Base-by-base conservation (phyloP, 2,888 invertebrate genomes). In the Pollenia labialis region DNA sequence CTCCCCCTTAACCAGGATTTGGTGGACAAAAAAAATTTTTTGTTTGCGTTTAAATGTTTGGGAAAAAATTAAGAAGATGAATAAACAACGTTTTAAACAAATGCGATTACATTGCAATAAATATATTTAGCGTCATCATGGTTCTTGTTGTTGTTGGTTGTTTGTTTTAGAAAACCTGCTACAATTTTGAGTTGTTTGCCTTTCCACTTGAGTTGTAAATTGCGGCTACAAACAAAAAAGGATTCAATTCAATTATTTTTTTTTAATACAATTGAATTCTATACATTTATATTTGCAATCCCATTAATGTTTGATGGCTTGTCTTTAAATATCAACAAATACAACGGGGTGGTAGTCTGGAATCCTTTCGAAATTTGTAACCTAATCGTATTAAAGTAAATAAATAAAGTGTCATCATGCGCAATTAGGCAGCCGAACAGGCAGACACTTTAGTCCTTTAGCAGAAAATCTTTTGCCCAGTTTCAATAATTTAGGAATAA, bases 21-120 rank as follows among this genome's bases (percentile, higher is more conserved):
- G 48, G 80, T 18, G 10, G 48, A 76, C 52, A 54, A 64, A 64
- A n/a, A 56, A 80, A 46, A 14, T 18, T 82, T 69, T 56, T 54
- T 60, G 4, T 58, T 68, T 32, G 44, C 14, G 11, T 56, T 44
- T 11, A 40, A 16, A 71, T 18, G 4, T 46, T 48, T 75, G 74
- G 23, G 40, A 75, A 81, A 77, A 54, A 81, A 48, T 64, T 87
- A 83, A 86, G 86, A 81, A 82, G 74, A 86, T 85, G 87, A 87
- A 85, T 77, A 88, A 88, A 88, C 88, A 88, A 52, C 52, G 62
- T 85, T 89, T 87, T 72, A 87, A 89, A 88, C 85, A 88, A 89
- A 89, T 88, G 81, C 87, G 89, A 89, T 89, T 89, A 89, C 89
- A 88, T 85, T 88, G 88, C 88, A 87, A 85, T 89, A 88, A 89